A percentile compares a stretch with the other conserved stretches of the same genome.
These are phyloP conservation scores for Chaenocephalus aceratus DNA, from an alignment of 2,113 vertebrate genomes.

Conservation along the genomic window DNA sequence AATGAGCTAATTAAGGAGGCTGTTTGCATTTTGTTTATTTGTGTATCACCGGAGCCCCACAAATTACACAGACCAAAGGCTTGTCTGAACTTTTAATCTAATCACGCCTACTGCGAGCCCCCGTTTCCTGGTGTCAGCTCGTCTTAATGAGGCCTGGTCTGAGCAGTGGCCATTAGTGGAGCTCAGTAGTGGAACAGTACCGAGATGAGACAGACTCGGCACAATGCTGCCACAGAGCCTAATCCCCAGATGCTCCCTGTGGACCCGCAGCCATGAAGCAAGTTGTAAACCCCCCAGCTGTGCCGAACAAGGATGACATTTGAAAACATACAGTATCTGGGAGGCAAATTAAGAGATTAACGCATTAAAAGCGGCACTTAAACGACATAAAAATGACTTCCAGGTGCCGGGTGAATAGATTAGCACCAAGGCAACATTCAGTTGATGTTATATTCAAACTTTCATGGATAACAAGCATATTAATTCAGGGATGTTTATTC, in stretches of 20 bases:
- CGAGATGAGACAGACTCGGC: constrained; percentile 62
- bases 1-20: constrained; percentile 79
- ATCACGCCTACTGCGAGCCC: constrained; percentile 69
- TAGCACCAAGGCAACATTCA: constrained; percentile 18
- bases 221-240: constrained; percentile 65
- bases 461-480: constrained; percentile 34
- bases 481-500: constrained; percentile 49
- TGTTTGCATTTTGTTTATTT: constrained; percentile 78
- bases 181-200: constrained; percentile 75
- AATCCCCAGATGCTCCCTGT: constrained; percentile 68
- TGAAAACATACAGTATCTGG: constrained; percentile 62
- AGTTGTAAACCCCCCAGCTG: constrained; percentile 66
- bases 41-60: constrained; percentile 68
- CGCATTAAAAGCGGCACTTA: constrained; percentile 51
- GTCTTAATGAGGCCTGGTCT: constrained; percentile 79
- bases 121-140: constrained; percentile 75
- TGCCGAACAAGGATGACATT: constrained; percentile 72
- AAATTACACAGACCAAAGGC: constrained; percentile 80
- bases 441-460: constrained; percentile 18
- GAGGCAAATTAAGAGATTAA: constrained; percentile 64
- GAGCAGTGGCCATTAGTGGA: constrained; percentile 76
- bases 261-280: constrained; percentile 64
- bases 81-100: constrained; percentile 81
- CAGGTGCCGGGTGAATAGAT: constrained; percentile 42
- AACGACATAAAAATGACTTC: constrained; percentile 21